A percentile compares a stretch with the other conserved stretches of the same genome.
These are phyloP conservation scores for Desoria tigrina DNA, from an alignment of 2,888 invertebrate genomes.

Conservation along the genomic window DNA sequence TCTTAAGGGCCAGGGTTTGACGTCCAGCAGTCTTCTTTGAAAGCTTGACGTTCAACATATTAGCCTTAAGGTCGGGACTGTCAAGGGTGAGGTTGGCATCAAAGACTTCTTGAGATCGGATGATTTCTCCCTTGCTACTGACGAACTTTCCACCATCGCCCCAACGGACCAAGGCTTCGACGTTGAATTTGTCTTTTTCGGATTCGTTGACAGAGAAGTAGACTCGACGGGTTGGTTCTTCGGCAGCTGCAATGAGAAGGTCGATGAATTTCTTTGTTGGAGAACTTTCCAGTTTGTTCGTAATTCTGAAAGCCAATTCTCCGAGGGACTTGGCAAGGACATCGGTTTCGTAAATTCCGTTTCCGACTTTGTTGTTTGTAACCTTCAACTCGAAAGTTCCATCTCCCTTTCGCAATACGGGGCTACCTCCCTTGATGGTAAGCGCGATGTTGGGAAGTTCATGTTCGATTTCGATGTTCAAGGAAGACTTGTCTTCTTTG, in stretches of 20 bases:
- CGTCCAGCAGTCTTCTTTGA: slow-evolving; percentile 45
- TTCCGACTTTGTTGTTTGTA: slow-evolving; percentile 32
- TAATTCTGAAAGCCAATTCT: slow-evolving; percentile 30
- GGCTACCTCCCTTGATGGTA: slow-evolving; percentile 32
- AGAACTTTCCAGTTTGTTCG: slow-evolving; percentile 45
- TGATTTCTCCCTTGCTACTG: slow-evolving; percentile 43
- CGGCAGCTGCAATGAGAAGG: slow-evolving; percentile 31
- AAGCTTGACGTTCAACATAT: slow-evolving; percentile 49
- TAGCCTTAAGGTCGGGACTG: slow-evolving; percentile 47
- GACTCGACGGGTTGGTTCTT: slow-evolving; percentile 35
- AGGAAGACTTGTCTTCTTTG: slow-evolving; percentile 32
- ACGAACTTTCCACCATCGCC: slow-evolving; percentile 48
- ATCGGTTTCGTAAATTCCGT: slow-evolving; percentile 35
- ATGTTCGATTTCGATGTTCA: slow-evolving; percentile 46
- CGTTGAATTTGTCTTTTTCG: slow-evolving; percentile 31
- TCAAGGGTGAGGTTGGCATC: slow-evolving; percentile 48
- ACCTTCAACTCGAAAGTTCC: slow-evolving; percentile 39
- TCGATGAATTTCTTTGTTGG: slow-evolving; percentile 45
- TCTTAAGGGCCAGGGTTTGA: slow-evolving; percentile 37
- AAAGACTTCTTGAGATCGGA: slow-evolving; percentile 26
- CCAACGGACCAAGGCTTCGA: slow-evolving; percentile 46
- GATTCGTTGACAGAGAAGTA: slow-evolving; percentile 30
- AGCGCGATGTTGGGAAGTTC: slow-evolving; percentile 38
- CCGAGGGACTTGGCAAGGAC: slow-evolving; percentile 25
- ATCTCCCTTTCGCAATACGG: slow-evolving; percentile 17